Evolutionary conservation across 1,140 invertebrate genomes (phyloP).

Genomic region (Copidosoma floridanum): DNA sequence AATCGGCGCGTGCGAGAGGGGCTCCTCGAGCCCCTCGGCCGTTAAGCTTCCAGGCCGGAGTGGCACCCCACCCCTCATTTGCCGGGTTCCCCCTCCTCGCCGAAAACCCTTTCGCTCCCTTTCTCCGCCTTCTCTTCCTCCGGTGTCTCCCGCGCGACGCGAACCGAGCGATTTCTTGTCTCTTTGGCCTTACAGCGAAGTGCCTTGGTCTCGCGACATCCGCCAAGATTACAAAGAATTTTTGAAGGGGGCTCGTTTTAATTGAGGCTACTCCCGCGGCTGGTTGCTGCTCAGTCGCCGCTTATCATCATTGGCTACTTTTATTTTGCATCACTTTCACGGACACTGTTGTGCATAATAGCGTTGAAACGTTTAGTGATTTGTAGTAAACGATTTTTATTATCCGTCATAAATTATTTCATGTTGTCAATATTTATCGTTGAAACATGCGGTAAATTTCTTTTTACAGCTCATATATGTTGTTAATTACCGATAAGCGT

Average conservation of each 20-base stretch:
- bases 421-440: too few species aligned
- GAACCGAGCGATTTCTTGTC: slow-evolving; percentile 40
- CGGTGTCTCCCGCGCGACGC: slow-evolving; percentile 6
- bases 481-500: too few species aligned
- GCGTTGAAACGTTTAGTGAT: too few species aligned
- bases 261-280: slow-evolving; percentile 34
- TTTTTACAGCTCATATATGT: too few species aligned
- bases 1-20: too few species aligned
- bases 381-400: too few species aligned
- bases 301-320: slow-evolving; percentile 53
- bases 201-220: slow-evolving; percentile 40
- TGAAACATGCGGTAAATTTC: too few species aligned
- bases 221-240: slow-evolving; percentile 59
- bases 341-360: too few species aligned
- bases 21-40: too few species aligned
- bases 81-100: slow-evolving; percentile 2
- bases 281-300: slow-evolving; percentile 48
- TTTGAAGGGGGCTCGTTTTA: slow-evolving; percentile 17
- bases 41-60: slow-evolving; percentile 10
- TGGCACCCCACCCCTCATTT: neutral
- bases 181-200: slow-evolving; percentile 57
- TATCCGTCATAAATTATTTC: too few species aligned
- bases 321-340: neutral
- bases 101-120: neutral
- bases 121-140: slow-evolving; percentile 12